A percentile compares a stretch with the other conserved stretches of the same genome.
These are phyloP conservation scores for Tenthredo mesomela DNA, from an alignment of 2,888 invertebrate species.

Conservation along the genomic window DNA sequence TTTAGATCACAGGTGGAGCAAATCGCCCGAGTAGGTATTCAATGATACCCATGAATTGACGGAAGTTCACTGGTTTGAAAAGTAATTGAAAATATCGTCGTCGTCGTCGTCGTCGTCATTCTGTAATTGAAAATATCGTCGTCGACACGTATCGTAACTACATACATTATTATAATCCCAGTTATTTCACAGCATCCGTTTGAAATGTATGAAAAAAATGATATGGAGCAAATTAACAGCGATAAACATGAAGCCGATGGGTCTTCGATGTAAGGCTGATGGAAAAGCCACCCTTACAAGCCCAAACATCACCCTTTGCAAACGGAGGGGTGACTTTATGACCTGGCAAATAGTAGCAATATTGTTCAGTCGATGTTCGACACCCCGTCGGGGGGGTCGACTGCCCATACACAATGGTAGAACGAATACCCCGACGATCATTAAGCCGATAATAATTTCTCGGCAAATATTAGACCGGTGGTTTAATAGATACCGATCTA, in stretches of 20 bases:
- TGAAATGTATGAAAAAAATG: neutral
- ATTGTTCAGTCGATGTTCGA: conserved; percentile 69
- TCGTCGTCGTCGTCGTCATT: neutral
- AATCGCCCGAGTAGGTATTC: conserved; percentile 52
- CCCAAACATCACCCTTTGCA: conserved; percentile 6
- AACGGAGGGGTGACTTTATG: conserved; percentile 65
- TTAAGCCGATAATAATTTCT: conserved; percentile 46
- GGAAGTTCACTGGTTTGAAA: conserved; percentile 67
- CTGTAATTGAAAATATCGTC: too few relatives aligned
- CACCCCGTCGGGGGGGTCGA: conserved; percentile 64
- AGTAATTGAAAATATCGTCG: conserved; percentile 59
- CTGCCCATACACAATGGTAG: conserved; percentile 19
- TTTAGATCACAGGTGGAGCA: conserved; percentile 46
- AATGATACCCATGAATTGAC: conserved; percentile 68
- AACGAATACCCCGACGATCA: conserved; percentile 29
- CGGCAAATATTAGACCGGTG: conserved; percentile 27
- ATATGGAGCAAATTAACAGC: neutral
- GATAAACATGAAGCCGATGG: conserved; percentile 26
- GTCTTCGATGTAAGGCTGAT: conserved; percentile 17
- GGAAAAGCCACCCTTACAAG: conserved; percentile 36
- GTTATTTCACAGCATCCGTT: neutral
- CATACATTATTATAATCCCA: neutral
- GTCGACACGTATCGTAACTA: neutral
- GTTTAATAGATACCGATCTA: conserved; percentile 19
- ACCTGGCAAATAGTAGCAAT: conserved; percentile 71